A percentile compares a stretch with the other conserved stretches of the same genome.
Evolutionary conservation across 2,113 vertebrate species (phyloP).

Genomic region (Pithys albifrons): DNA sequence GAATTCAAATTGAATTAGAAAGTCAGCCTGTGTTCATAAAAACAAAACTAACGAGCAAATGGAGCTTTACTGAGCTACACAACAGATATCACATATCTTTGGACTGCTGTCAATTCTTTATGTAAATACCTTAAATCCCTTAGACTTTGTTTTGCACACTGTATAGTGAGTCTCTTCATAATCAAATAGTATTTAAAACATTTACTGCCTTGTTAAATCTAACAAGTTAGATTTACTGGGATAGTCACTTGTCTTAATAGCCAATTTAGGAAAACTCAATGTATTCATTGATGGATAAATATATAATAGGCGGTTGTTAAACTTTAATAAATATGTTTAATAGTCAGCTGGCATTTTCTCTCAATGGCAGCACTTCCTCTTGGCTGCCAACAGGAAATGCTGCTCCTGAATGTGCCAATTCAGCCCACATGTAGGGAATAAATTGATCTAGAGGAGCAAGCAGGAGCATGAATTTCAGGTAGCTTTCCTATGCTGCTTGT

Average conservation of each 20-base stretch:
- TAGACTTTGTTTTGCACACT: not conserved
- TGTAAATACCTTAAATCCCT: not conserved
- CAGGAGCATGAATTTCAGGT: not conserved
- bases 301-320: conserved; percentile 11
- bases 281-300: conserved; percentile 20
- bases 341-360: conserved; percentile 24
- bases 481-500: not conserved
- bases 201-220: conserved; percentile 66
- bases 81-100: conserved; percentile 2
- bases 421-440: not conserved
- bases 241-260: conserved; percentile 61
- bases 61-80: not conserved
- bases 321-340: conserved; percentile 52
- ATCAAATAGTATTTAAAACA: conserved; percentile 53
- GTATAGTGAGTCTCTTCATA: conserved; percentile 32
- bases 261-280: conserved; percentile 51
- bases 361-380: conserved; percentile 27
- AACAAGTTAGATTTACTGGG: conserved; percentile 54
- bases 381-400: conserved; percentile 48
- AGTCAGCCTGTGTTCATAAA: not conserved
- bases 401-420: conserved; percentile 40
- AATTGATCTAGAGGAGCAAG: not conserved
- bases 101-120: conserved; percentile 9
- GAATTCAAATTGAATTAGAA: conserved; percentile 34
- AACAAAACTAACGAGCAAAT: not conserved